A percentile compares a stretch with the other conserved stretches of the same genome.
Conservation (phyloP, 2,888 invertebrate species). For the Elysia crispata region DNA sequence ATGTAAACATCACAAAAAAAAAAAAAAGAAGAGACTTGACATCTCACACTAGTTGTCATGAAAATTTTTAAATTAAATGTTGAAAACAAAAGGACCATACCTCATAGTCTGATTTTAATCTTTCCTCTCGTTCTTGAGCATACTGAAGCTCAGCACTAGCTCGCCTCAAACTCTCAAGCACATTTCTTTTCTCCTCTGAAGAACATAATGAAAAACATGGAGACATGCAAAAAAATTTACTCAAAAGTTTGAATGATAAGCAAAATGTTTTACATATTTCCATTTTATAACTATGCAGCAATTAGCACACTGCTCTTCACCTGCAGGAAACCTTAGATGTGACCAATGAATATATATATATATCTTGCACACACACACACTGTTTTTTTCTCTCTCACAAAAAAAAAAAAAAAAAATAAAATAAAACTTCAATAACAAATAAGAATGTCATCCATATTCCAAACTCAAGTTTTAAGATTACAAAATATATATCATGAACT, state of each 20-base stretch:
- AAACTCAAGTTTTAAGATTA: background rate
- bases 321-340: too few relatives aligned
- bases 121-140: constrained; percentile 69
- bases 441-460: background rate
- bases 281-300: background rate
- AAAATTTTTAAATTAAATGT: too few relatives aligned
- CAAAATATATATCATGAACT: too few relatives aligned
- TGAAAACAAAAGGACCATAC: constrained; percentile 56
- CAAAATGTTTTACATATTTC: background rate
- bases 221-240: too few relatives aligned
- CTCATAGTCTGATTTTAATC: constrained; percentile 69
- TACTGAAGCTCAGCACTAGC: constrained; percentile 69
- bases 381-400: background rate
- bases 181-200: constrained; percentile 65
- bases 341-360: too few relatives aligned
- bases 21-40: too few relatives aligned
- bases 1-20: too few relatives aligned
- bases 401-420: background rate
- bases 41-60: too few relatives aligned
- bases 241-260: background rate
- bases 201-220: background rate
- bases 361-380: background rate
- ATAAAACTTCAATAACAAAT: background rate
- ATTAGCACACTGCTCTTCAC: too few relatives aligned
- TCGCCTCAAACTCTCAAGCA: constrained; percentile 63